These are phyloP conservation scores for Protonemura montana DNA, from an alignment of 2,888 invertebrate species.

Conservation along the genomic window DNA sequence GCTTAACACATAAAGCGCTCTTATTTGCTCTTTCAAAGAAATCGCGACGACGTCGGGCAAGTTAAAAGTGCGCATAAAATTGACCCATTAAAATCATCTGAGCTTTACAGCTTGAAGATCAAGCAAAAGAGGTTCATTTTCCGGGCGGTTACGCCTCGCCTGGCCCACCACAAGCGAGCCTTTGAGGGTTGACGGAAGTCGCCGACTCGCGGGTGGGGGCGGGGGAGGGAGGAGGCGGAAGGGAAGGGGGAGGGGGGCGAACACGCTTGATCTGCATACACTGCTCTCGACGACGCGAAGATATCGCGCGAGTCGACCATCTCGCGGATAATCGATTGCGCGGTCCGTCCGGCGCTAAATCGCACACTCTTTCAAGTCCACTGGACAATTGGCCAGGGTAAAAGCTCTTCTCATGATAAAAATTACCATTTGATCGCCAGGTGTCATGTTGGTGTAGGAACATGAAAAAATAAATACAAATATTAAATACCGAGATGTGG, in stretches of 20 bases:
- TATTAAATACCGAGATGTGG: not conserved
- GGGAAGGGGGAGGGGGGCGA: slow-evolving; percentile 22
- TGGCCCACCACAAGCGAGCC: slow-evolving; percentile 41
- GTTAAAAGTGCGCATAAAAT: slow-evolving; percentile 48
- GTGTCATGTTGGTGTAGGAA: no score
- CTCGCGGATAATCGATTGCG: slow-evolving; percentile 47
- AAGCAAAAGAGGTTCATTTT: slow-evolving; percentile 48
- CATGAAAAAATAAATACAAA: not conserved
- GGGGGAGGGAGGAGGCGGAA: slow-evolving; percentile 18
- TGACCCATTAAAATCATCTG: slow-evolving; percentile 48
- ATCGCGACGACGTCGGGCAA: not conserved
- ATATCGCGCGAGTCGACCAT: slow-evolving; percentile 40
- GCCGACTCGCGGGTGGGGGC: slow-evolving; percentile 1
- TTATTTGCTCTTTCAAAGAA: slow-evolving; percentile 33
- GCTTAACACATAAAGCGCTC: not conserved
- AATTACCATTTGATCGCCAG: no score
- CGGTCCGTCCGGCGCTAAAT: not conserved
- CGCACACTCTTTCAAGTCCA: not conserved
- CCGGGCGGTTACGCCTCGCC: slow-evolving; percentile 45
- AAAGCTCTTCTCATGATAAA: no score
- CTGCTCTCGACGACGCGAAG: slow-evolving; percentile 39
- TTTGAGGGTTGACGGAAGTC: slow-evolving; percentile 42
- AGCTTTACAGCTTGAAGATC: slow-evolving; percentile 42
- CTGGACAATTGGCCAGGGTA: no score
- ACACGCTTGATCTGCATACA: slow-evolving; percentile 43